Base-by-base conservation (phyloP, 2,797 vertebrate genomes). In the Schizopygopsis pylzovi region DNA sequence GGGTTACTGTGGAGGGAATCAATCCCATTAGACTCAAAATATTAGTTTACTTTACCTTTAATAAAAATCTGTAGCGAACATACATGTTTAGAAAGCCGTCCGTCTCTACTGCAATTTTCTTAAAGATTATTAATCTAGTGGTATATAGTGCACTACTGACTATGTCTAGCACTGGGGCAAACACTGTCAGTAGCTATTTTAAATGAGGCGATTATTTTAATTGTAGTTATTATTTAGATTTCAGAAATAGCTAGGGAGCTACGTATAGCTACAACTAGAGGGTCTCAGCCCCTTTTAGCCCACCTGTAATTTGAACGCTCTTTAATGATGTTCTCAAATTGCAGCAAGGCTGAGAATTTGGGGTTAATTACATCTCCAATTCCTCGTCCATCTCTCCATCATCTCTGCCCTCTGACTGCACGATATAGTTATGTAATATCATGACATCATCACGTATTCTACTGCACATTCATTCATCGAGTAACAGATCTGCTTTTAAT, bases 1-100 rank as follows among this genome's bases (percentile, higher is more conserved):
- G 79, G 79, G 37, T 65, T 81, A 52, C 61, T 45, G 56, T 63
- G 39, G 7, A 61, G 77, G 15, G n/a, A 79, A 79, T 79, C 79
- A 68, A 37, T 81, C 43, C 45, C 11, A 81, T 68, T 81, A 68
- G 63, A 68, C 59, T 67, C 25, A 37, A 52, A 49, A 49, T 8
- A n/a, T 28, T 80, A 39, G 52, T n/a, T 77, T 63, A 28, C n/a
- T 79, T 47, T 80, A 22, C 11, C 59, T 49, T 65, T 68, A 52
- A 81, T 33, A 33, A 68, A 37, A 52, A 68, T 5, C 39, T 43
- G 39, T 56, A 61, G 56, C 39, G 3, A 45, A 79, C n/a, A 79
- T 28, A 43, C 22, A 61, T 0, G 7, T 59, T 78, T 59, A 37
- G 37, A 78, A 59, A 52, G 15, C 8, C 0, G 15, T 28, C 43